Evolutionary conservation across 2,888 invertebrate species (phyloP).

Genomic region (Zaprionus bogoriensis): DNA sequence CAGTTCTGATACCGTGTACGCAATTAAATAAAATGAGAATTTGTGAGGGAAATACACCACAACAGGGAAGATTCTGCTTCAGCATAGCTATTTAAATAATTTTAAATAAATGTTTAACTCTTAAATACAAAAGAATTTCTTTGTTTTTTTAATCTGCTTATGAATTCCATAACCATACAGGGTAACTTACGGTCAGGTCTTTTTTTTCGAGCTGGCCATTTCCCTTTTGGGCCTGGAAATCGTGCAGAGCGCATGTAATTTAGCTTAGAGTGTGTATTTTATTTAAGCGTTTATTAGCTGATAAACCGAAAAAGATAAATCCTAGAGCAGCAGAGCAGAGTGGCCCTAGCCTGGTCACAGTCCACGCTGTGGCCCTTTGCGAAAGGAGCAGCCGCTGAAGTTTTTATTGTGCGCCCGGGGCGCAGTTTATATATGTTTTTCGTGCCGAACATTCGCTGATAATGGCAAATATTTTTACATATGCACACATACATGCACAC

Average conservation of each 20-base stretch:
- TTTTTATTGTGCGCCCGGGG: constrained; percentile 65
- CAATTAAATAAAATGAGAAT: not conserved
- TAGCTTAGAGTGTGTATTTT: constrained; percentile 76
- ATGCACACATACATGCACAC: no score
- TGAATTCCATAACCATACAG: not conserved
- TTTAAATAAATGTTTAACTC: not conserved
- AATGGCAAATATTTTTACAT: constrained; percentile 62
- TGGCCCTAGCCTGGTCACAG: constrained; percentile 5
- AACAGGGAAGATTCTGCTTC: not conserved
- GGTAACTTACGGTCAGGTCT: constrained; percentile 9
- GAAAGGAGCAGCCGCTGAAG: constrained; percentile 47
- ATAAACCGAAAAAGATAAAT: constrained; percentile 75
- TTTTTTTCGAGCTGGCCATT: no score
- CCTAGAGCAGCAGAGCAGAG: constrained; percentile 24
- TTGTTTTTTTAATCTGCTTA: no score
- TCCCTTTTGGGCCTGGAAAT: constrained; percentile 35
- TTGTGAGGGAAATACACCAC: not conserved
- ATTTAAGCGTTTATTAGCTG: constrained; percentile 78
- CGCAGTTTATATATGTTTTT: constrained; percentile 51
- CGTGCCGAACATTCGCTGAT: constrained; percentile 40
- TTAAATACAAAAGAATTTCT: not conserved
- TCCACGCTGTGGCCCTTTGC: not conserved
- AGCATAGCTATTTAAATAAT: not conserved
- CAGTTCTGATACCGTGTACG: constrained; percentile 14
- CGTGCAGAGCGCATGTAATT: constrained; percentile 66